Evolutionary conservation across 2,113 vertebrate genomes (phyloP).

Genomic region (Prietella phreatophila): DNA sequence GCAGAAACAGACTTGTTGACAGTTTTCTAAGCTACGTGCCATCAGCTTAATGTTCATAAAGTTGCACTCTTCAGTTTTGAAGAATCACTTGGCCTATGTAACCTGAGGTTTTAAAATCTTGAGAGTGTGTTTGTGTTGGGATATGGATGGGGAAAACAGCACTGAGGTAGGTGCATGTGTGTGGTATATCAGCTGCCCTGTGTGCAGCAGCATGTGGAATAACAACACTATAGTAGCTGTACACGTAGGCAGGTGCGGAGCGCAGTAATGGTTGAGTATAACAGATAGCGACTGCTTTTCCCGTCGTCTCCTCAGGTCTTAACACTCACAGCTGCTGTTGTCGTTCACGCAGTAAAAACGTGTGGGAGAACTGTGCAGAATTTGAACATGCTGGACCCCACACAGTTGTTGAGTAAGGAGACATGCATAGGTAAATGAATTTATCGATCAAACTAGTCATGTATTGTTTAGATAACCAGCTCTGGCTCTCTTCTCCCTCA

Average conservation of each 20-base stretch:
- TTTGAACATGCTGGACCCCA: conserved; percentile 5
- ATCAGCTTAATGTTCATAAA: conserved; percentile 9
- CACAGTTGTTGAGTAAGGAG: not conserved
- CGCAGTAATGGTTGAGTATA: conserved; percentile 7
- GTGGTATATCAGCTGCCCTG: conserved; percentile 12
- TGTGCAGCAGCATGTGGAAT: conserved; percentile 49
- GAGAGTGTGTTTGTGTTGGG: conserved; percentile 12
- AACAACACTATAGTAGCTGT: conserved; percentile 15
- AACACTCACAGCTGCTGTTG: conserved; percentile 24
- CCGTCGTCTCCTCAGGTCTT: not conserved
- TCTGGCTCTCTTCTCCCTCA: not conserved
- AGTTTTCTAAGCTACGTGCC: conserved; percentile 35
- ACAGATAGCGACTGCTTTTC: conserved; percentile 39
- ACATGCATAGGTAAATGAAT: not conserved
- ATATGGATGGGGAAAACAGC: not conserved
- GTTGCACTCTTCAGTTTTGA: not conserved
- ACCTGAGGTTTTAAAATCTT: conserved; percentile 10
- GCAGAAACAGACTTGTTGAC: not conserved
- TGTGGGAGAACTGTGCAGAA: not conserved
- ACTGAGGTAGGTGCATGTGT: conserved; percentile 25
- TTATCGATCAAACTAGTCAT: not conserved
- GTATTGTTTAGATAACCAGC: not conserved
- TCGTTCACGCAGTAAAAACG: not conserved
- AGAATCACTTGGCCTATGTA: conserved; percentile 28
- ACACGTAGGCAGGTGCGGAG: conserved; percentile 52